These are phyloP conservation scores for Centroberyx gerrardi DNA, from an alignment of 2,797 vertebrate genomes.

Conservation along the genomic window DNA sequence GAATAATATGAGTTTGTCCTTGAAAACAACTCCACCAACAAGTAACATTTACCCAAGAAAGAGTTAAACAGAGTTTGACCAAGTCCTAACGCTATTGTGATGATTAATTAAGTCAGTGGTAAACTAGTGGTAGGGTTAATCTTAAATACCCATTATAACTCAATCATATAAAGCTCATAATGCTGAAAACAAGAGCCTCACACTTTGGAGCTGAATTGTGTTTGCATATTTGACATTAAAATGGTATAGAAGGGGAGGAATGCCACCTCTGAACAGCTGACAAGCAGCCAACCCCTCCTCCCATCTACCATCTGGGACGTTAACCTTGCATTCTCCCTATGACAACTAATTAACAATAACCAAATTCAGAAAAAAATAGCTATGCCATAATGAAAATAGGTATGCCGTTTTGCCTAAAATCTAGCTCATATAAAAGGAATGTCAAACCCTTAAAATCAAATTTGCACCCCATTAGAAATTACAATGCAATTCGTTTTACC, in stretches of 20 bases:
- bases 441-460: not conserved
- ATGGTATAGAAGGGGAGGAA: slow-evolving; percentile 41
- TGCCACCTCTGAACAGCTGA: slow-evolving; percentile 58
- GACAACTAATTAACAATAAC: not conserved
- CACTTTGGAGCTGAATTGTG: slow-evolving; percentile 13
- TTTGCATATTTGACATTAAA: slow-evolving; percentile 60
- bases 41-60: not conserved
- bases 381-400: not conserved
- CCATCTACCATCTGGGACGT: slow-evolving; percentile 65
- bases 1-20: not conserved
- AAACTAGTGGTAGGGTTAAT: not conserved
- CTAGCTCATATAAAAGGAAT: not conserved
- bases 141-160: not conserved
- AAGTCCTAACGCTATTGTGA: not conserved
- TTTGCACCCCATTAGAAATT: not conserved
- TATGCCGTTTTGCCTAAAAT: not conserved
- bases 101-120: not conserved
- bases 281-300: slow-evolving; percentile 38
- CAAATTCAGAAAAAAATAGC: not conserved
- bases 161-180: slow-evolving; percentile 6
- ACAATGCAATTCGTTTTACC: not conserved
- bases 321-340: slow-evolving; percentile 32
- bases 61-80: not conserved
- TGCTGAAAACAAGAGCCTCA: slow-evolving; percentile 22
- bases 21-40: not conserved